phyloP scores from a whole-genome alignment of 2,888 invertebrate genomes.

The Synergus laeviventris region DNA sequence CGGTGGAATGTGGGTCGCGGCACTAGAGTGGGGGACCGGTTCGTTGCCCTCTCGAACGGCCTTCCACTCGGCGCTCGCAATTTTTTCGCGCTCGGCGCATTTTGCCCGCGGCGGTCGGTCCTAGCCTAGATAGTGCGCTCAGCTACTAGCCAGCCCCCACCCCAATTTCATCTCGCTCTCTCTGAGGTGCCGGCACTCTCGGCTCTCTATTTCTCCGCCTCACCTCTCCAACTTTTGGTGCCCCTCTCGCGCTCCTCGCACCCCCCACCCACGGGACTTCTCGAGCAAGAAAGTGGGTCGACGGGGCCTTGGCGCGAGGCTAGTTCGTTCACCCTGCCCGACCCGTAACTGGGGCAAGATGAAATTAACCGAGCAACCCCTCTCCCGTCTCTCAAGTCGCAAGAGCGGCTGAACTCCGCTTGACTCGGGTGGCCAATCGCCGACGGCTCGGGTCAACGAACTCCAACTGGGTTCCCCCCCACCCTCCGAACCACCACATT shows the following conservation, averaged over 20 bases:
- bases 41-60: slow-evolving; percentile 79
- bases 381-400: slow-evolving; percentile 51
- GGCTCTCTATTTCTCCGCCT: slow-evolving; percentile 30
- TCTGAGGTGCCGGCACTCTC: slow-evolving; percentile 42
- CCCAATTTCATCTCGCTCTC: slow-evolving; percentile 33
- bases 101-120: slow-evolving; percentile 51
- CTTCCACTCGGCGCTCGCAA: slow-evolving; percentile 77
- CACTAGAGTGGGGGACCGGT: slow-evolving; percentile 78
- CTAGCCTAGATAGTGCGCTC: slow-evolving; percentile 57
- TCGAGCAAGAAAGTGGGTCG: slow-evolving; percentile 73
- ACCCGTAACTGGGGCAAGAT: slow-evolving; percentile 82
- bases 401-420: slow-evolving; percentile 47
- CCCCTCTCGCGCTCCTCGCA: not conserved
- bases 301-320: slow-evolving; percentile 77
- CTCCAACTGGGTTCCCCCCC: slow-evolving; percentile 72
- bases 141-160: slow-evolving; percentile 49
- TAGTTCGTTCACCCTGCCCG: slow-evolving; percentile 80
- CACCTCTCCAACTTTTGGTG: slow-evolving; percentile 11
- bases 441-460: slow-evolving; percentile 74
- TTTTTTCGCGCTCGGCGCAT: slow-evolving; percentile 60
- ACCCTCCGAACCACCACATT: slow-evolving; percentile 44
- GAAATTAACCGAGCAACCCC: slow-evolving; percentile 78
- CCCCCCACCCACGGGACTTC: slow-evolving; percentile 49
- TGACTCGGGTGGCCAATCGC: slow-evolving; percentile 70
- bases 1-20: slow-evolving; percentile 76